These are phyloP conservation scores for Alosa alosa DNA, from an alignment of 2,113 vertebrate genomes.

Conservation along the genomic window DNA sequence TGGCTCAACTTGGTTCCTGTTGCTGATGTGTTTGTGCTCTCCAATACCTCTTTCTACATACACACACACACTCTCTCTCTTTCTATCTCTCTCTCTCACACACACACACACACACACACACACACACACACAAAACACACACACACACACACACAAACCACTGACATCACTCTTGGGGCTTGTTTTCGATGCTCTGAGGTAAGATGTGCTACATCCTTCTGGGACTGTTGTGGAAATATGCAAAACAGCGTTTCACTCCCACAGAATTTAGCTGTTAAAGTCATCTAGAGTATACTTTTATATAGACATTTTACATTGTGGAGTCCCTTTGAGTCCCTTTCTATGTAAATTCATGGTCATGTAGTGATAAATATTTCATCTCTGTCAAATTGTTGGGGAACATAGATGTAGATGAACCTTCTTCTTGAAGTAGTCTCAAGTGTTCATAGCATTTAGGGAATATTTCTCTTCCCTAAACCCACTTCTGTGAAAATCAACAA, in stretches of 20 bases:
- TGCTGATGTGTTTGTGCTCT: slow-evolving; percentile 90
- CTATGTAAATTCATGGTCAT: not conserved
- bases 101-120: not conserved
- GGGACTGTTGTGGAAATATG: slow-evolving; percentile 59
- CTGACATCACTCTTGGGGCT: slow-evolving; percentile 72
- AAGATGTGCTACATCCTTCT: slow-evolving; percentile 64
- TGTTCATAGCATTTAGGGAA: not conserved
- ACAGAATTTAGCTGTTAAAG: slow-evolving; percentile 22
- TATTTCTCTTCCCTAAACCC: not conserved
- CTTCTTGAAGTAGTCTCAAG: not conserved
- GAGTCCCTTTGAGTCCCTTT: not conserved
- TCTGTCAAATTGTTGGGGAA: not conserved
- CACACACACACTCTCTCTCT: not conserved
- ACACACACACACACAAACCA: slow-evolving; percentile 48
- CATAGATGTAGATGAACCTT: not conserved
- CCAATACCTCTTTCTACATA: slow-evolving; percentile 62
- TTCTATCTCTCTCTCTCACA: not conserved
- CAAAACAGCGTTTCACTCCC: slow-evolving; percentile 54
- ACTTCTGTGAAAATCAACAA: not conserved
- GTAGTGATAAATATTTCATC: not conserved
- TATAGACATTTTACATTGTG: not conserved
- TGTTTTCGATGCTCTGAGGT: slow-evolving; percentile 77
- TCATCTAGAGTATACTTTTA: not conserved
- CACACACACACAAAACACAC: not conserved
- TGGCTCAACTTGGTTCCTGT: slow-evolving; percentile 98